Base-by-base conservation (phyloP, 2,797 vertebrate species). In the Lacerta agilis region DNA sequence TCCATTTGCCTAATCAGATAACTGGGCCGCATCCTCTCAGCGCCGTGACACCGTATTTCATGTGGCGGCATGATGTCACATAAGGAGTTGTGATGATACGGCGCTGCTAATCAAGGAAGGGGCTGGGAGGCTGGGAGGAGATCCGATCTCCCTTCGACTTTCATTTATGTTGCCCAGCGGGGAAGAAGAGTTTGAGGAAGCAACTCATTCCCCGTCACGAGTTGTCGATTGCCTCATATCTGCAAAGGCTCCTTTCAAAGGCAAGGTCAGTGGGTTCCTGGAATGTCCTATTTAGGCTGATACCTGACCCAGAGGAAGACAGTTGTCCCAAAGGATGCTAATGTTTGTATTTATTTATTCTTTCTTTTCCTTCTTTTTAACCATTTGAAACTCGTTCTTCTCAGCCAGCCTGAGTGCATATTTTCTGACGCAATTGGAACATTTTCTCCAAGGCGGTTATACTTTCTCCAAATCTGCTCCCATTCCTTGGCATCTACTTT, bases 1-100 rank as follows among this genome's bases (percentile, higher is more conserved):
- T 79, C 49, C 27, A 55, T 43, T 84, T 43, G 49, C 66, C 49
- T 79, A 77, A 84, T 88, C 66, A 79, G 87, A 72, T 79, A 61
- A 79, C 27, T 58, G 75, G 75, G 82, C 49, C 6, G 6, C 49
- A 69, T 72, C 84, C 83, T 25, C 10, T 73, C 72, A 72, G 8
- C 1, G 6, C n/a, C 2, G 66, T 23, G 15, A n/a, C 7, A 27
- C 41, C 0, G 2, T 45, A 45, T 67, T 67, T 76, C 79, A 61
- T 82, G 55, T 41, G 58, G 17, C 3, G 6, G 20, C 41, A 49
- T 67, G 79, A 67, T 78, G 84, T 78, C 75, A 67, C 58, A 85
- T n/a, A 11, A 49, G 71, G 58, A 27, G 36, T 36, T 61, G 2
- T 75, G 69, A 43, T 36, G 79, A 76, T 23, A 81, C 4, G 9